Conservation (phyloP, 2,797 vertebrate genomes). For the Hemibagrus guttatus region DNA sequence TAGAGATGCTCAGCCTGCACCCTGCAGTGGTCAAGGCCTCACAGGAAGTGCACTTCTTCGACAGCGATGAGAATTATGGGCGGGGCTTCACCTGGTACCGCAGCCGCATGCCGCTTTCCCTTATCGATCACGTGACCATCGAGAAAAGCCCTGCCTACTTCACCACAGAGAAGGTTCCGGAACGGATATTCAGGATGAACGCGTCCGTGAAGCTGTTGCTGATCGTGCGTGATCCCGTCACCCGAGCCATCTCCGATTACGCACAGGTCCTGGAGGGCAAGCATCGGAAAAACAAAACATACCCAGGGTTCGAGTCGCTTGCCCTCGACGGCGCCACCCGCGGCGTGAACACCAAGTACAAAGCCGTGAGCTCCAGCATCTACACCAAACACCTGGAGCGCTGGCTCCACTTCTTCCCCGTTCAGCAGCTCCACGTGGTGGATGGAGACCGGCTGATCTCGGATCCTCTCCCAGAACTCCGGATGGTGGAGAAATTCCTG, state of each 20-base stretch:
- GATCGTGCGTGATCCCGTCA: conserved; percentile 94
- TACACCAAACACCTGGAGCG: conserved; percentile 95
- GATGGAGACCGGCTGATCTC: conserved; percentile 92
- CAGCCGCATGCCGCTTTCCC: conserved; percentile 95
- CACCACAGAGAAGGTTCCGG: conserved; percentile 94
- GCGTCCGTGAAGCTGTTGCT: conserved; percentile 94
- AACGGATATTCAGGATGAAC: conserved; percentile 98
- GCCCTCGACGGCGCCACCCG: conserved; percentile 88
- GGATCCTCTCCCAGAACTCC: conserved; percentile 91
- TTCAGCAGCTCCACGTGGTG: conserved; percentile 92
- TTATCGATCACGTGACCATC: conserved; percentile 94
- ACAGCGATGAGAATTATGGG: conserved; percentile 93
- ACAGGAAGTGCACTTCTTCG: conserved; percentile 97
- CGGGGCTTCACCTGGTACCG: conserved; percentile 93
- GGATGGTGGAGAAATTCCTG: conserved; percentile 91
- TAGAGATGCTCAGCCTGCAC: conserved; percentile 96
- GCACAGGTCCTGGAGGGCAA: conserved; percentile 96
- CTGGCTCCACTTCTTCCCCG: conserved; percentile 93
- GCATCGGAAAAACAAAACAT: conserved; percentile 95
- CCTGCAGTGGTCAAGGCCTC: conserved; percentile 95
- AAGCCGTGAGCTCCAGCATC: conserved; percentile 93
- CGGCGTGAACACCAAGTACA: conserved; percentile 96
- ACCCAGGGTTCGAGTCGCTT: conserved; percentile 93
- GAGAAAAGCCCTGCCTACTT: conserved; percentile 97
- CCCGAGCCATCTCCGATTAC: conserved; percentile 94